Conservation (phyloP, 2,113 vertebrate species). For the Porphyrio hochstetteri region DNA sequence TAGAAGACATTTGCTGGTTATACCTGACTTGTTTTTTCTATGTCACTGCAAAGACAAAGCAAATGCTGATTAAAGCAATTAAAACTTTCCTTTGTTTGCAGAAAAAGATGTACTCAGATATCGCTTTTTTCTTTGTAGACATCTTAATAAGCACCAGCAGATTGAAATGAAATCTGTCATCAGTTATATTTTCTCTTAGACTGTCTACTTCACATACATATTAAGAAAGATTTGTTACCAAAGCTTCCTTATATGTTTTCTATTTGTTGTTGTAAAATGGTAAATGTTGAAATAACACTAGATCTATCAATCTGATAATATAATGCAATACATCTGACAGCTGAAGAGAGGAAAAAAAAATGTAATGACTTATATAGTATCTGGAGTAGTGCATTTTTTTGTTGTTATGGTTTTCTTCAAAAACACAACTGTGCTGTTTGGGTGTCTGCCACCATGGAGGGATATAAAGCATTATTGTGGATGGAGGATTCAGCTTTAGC, state of each 20-base stretch:
- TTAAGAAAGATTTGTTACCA: conserved; percentile 90
- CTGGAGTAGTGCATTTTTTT: conserved; percentile 68
- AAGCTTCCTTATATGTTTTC: conserved; percentile 75
- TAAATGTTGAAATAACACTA: conserved; percentile 80
- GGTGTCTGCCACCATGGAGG: conserved; percentile 69
- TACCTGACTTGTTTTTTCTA: conserved; percentile 86
- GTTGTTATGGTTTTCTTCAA: conserved; percentile 70
- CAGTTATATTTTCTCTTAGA: conserved; percentile 86
- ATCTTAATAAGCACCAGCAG: conserved; percentile 95
- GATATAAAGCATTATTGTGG: conserved; percentile 75
- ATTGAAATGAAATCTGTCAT: conserved; percentile 98
- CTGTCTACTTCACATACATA: conserved; percentile 85
- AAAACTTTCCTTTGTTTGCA: conserved; percentile 96
- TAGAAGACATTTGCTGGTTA: conserved; percentile 86
- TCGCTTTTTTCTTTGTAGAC: conserved; percentile 86
- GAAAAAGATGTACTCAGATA: conserved; percentile 83
- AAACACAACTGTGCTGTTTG: conserved; percentile 75
- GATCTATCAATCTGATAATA: conserved; percentile 79
- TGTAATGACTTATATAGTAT: conserved; percentile 73
- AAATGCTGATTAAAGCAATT: conserved; percentile 98
- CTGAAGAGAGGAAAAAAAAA: conserved; percentile 65
- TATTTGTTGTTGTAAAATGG: conserved; percentile 78
- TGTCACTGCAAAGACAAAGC: conserved; percentile 91
- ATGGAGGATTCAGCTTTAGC: conserved; percentile 69
- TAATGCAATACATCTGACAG: conserved; percentile 75